Base-by-base conservation (phyloP, 2,888 invertebrate species). In the Drosophila yooni region DNA sequence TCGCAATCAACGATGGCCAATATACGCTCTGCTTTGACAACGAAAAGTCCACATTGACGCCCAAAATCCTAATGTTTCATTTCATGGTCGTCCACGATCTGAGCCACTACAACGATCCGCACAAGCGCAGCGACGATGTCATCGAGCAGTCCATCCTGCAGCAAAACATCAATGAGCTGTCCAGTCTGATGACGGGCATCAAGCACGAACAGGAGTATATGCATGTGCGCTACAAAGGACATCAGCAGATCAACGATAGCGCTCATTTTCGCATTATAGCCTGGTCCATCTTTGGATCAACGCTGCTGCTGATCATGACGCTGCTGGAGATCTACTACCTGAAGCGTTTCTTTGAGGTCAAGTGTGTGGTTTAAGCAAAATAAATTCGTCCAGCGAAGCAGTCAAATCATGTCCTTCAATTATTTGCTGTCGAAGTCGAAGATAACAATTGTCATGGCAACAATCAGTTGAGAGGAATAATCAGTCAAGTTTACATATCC, bases 281-380 rank as follows among this genome's bases (percentile, higher is more conserved):
- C 33, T 88, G 87, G 87, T 79, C 88, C 3, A 48, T 88, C 7
- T 85, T 91, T n/a, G 73, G 74, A 0, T 77, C 87, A 2, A 51
- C 78, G 0, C 21, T 91, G 29, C 50, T 91, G 18, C 54, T 88
- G 8, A 3, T 53, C 0, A 70, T 76, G 80, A 72, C 90, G 25
- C 1, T 82, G 0, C 4, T 67, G 5, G 88, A 88, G 64, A 54
- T 91, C 8, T 84, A 89, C 51, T 88, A 91, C 10, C 63, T 88
- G 2, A 91, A 88, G 74, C 82, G 80, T 1, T 91, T 91, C 82
- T 88, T 88, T 13, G 87, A 88, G 62, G 85, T 91, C 10, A 73
- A 56, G 21, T 67, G 74, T 6, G 83, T 88, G 6, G 88, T 88
- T 48, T 87, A 54, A 69, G 5, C 8, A 15, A 57, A 46, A 46